These are phyloP conservation scores for Drosophila punjabiensis DNA, from an alignment of 1,140 invertebrate genomes.

Conservation along the genomic window DNA sequence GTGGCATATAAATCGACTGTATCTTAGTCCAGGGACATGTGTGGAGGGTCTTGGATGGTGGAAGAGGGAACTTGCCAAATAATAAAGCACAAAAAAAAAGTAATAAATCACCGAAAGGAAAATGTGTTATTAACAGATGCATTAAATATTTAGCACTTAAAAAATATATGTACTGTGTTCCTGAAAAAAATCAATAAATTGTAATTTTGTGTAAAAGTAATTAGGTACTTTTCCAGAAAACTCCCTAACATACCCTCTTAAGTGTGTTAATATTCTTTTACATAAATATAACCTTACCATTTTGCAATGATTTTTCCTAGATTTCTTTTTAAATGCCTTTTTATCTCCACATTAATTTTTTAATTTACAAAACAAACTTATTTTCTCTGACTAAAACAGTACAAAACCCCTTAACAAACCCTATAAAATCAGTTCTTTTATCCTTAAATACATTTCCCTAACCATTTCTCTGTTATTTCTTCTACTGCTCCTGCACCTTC, in stretches of 20 bases:
- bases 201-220: too few species aligned
- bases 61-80: background rate
- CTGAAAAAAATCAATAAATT: too few species aligned
- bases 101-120: background rate
- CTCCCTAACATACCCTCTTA: too few species aligned
- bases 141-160: background rate
- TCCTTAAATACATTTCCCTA: background rate
- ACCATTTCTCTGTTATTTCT: background rate
- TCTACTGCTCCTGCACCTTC: background rate
- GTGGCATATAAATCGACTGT: constrained; percentile 59
- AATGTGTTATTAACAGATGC: background rate
- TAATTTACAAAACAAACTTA: background rate
- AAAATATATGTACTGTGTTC: background rate
- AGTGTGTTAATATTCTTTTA: too few species aligned
- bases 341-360: background rate
- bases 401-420: background rate
- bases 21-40: constrained; percentile 10
- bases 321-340: too few species aligned
- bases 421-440: too few species aligned
- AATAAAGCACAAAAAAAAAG: background rate
- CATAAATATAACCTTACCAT: too few species aligned
- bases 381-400: background rate
- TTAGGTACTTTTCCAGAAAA: too few species aligned
- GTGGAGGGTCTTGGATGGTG: background rate
- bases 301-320: too few species aligned